Evolutionary conservation across 2,888 invertebrate species (phyloP), one percentile per base, ranked within the genome.

Genomic region (Cerceris ruficornis): DNA sequence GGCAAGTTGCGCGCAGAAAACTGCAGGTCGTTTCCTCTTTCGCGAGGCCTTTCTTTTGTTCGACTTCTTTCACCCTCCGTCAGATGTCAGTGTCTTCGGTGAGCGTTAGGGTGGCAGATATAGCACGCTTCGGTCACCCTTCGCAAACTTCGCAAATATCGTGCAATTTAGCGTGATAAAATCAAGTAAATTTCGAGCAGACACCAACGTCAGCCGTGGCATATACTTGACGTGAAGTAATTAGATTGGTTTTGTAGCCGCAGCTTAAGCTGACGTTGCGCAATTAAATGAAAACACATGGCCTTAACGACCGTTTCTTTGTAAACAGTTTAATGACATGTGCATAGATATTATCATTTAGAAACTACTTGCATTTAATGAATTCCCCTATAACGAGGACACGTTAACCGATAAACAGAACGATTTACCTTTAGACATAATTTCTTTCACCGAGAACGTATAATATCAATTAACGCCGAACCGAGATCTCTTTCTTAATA

Each of bases 11-110:
- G 41, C 71, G 60, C 28, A 59, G 80, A 84, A 77, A 86, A 79
- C 69, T 76, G 62, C 62, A 52, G 66, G 62, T 64, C 50, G 58
- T 67, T 64, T 69, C 60, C 74, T 65, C 76, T 82, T 70, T 77
- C 69, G 69, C 61, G 42, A 50, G 41, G 15, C 50, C 50, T 67
- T 75, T 69, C 82, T 81, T 77, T 64, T 78, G 52, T 71, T 14
- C 15, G 57, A 65, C 58, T 83, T 88, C 67, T 68, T 58, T 66
- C 60, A 75, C 84, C 84, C 82, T 75, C 80, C 86, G 85, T 15
- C 77, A 88, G 88, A 88, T 88, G 88, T 85, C 88, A 42, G 75
- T 17, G 46, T 50, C 49, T 9, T 60, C 76, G 69, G 11, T 15
- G 55, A 8, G n/a, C 17, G 13, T 69, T 6, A 39, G 46, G 54